These are phyloP conservation scores for Podarcis cretensis DNA, from an alignment of 2,113 vertebrate genomes.

Conservation along the genomic window DNA sequence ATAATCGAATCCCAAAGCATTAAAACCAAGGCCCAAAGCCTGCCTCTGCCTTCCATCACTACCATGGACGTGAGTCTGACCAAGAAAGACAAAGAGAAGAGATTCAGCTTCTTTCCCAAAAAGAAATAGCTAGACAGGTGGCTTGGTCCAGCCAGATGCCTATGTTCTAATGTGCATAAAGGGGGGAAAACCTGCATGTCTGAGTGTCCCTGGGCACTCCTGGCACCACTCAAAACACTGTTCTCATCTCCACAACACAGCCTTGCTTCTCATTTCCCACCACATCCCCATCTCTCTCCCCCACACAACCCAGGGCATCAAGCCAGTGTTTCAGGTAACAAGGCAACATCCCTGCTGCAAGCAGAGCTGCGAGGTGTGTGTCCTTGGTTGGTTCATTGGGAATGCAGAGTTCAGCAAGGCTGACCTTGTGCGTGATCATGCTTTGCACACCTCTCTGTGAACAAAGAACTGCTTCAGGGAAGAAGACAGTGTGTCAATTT, in stretches of 20 bases:
- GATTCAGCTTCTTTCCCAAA: slow-evolving; percentile 89
- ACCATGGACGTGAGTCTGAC: slow-evolving; percentile 71
- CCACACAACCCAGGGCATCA: neutral
- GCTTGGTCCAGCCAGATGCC: neutral
- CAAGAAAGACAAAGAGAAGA: slow-evolving; percentile 90
- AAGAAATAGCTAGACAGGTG: slow-evolving; percentile 83
- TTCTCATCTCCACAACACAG: slow-evolving; percentile 11
- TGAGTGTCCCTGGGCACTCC: neutral
- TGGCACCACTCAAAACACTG: neutral
- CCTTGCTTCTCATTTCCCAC: neutral
- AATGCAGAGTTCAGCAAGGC: neutral
- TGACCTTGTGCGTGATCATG: neutral
- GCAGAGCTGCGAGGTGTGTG: neutral
- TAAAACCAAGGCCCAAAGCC: slow-evolving; percentile 81
- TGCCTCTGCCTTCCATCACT: slow-evolving; percentile 81
- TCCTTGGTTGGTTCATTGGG: neutral
- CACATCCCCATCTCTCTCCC: neutral
- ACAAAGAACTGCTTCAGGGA: neutral
- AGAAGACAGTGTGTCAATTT: neutral
- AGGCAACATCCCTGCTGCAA: neutral
- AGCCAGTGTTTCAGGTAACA: neutral
- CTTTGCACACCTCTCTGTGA: neutral
- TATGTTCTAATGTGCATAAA: neutral
- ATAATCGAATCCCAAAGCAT: slow-evolving; percentile 77
- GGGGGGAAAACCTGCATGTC: neutral